Base-by-base conservation (phyloP, 2,113 vertebrate genomes). In the Hyperoodon ampullatus region DNA sequence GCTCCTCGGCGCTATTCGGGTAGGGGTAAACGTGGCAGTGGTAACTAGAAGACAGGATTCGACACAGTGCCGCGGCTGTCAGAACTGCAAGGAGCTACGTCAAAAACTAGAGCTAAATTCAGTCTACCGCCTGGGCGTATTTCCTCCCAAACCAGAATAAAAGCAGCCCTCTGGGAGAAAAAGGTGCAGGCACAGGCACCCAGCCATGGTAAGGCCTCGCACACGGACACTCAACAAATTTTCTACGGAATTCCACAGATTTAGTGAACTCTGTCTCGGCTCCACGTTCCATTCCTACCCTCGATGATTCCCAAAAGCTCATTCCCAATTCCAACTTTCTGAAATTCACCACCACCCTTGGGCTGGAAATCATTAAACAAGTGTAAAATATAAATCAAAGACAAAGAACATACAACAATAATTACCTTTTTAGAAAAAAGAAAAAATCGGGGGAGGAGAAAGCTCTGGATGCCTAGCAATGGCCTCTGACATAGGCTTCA, bases 1-100 rank as follows among this genome's bases (percentile, higher is more conserved):
- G 99, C 97, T 99, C 99, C 88, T 99, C 99, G 0, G 97, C 99
- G 28, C 97, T 99, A 39, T 97, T 99, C 4, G 99, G 99, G 92
- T 99, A 99, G 0, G 99, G 99, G 96, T 99, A 99, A 80, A 99
- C 81, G 5, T 99, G 99, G 94, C 99, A 99, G 98, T 99, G 99
- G 98, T 99, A 99, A 98, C 99, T 99, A 55, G 42, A 95, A 96
- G 65, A 63, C 91, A 97, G 85, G 90, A 91, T 35, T 5, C 13
- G 5, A 63, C 18, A 16, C 0, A 0, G 58, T 28, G 42, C 21
- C n/a, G 2, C 2, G 0, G 18, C 72, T 1, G 1, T 8, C 1
- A 2, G 24, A n/a, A 60, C 74, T 10, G 16, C 4, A 23, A 26
- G 70, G 55, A n/a, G 19, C 70, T 19, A 0, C 1, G 5, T 7